These are phyloP conservation scores for Lithobates pipiens DNA, from an alignment of 2,797 vertebrate species.

Conservation along the genomic window DNA sequence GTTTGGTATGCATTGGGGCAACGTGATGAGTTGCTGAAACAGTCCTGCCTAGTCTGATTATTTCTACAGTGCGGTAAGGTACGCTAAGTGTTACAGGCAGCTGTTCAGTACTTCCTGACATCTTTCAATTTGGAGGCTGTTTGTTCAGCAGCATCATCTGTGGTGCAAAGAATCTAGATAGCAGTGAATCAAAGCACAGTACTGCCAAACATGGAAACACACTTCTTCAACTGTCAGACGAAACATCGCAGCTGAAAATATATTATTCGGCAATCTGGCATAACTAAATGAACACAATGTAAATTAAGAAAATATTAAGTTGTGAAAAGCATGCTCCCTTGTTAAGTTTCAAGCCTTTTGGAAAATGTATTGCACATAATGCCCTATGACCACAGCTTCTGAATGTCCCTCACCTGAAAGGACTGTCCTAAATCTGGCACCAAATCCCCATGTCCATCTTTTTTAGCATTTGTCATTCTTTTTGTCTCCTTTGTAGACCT, in stretches of 20 bases:
- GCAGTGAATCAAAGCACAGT: neutral
- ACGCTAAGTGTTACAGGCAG: slow-evolving; percentile 30
- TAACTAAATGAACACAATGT: neutral
- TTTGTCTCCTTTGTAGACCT: no score
- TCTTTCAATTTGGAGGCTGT: slow-evolving; percentile 24
- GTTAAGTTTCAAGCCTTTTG: neutral
- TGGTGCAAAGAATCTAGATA: neutral
- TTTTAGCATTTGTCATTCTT: no score
- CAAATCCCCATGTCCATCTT: no score
- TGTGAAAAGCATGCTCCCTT: neutral
- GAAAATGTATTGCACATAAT: neutral
- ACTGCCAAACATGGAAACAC: neutral
- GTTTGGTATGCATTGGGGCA: slow-evolving; percentile 1
- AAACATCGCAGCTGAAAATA: neutral
- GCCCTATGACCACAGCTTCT: no score
- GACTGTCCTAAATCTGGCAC: no score
- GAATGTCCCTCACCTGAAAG: no score
- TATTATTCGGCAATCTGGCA: neutral
- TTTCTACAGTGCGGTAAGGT: slow-evolving; percentile 24
- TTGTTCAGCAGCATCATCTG: slow-evolving; percentile 17
- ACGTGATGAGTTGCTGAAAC: neutral
- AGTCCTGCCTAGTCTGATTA: slow-evolving; percentile 22
- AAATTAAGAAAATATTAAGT: neutral
- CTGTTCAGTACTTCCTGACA: slow-evolving; percentile 45
- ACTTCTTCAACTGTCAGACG: neutral